Evolutionary conservation across 2,797 vertebrate genomes (phyloP).

Genomic region (Clarias platycephalus): DNA sequence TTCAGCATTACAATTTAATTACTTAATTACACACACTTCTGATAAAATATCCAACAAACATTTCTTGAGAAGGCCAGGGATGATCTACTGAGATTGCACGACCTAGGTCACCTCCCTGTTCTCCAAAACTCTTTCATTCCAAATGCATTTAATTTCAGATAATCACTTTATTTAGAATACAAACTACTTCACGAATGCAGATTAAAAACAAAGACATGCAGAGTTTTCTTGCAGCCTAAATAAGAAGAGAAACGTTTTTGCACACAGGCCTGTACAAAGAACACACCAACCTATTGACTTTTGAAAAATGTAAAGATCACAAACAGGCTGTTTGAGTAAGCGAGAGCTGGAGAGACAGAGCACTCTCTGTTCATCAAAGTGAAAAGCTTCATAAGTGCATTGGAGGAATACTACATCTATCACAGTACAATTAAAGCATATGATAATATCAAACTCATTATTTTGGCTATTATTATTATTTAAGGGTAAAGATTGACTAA

Average conservation of each 20-base stretch:
- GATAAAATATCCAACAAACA: slow-evolving; percentile 48
- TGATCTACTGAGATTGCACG: slow-evolving; percentile 21
- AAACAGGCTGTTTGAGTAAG: slow-evolving; percentile 12
- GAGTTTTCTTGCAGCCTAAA: not conserved
- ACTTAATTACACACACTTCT: slow-evolving; percentile 49
- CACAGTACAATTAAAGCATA: not conserved
- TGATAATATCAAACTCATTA: not conserved
- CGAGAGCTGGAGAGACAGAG: slow-evolving; percentile 27
- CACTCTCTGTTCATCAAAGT: slow-evolving; percentile 37
- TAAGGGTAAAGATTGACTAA: not conserved
- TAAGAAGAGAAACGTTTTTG: not conserved
- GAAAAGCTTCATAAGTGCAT: not conserved
- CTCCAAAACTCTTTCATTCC: slow-evolving; percentile 22
- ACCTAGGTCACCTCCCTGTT: slow-evolving; percentile 35
- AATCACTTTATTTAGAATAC: slow-evolving; percentile 30
- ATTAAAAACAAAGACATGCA: not conserved
- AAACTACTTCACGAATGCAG: slow-evolving; percentile 9
- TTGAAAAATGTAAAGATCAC: slow-evolving; percentile 1
- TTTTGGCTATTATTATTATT: not conserved
- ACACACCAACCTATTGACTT: not conserved
- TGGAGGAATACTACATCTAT: not conserved
- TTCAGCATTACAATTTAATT: slow-evolving; percentile 25
- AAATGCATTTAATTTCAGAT: slow-evolving; percentile 27
- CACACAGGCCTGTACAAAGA: not conserved
- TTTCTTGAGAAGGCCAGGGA: slow-evolving; percentile 23